Evolutionary conservation across 2,888 invertebrate genomes (phyloP).

Genomic region (Heliconius sara): DNA sequence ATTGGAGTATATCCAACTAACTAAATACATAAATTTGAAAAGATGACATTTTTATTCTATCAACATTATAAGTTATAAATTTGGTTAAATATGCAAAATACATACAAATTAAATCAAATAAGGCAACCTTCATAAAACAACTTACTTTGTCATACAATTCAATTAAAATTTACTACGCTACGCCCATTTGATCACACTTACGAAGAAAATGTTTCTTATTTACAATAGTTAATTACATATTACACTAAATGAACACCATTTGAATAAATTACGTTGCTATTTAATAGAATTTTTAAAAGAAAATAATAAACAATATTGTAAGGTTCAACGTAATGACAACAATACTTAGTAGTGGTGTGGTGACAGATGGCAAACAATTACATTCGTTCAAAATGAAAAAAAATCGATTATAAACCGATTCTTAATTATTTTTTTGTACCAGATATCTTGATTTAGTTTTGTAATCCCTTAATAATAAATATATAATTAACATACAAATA

Average conservation of each 20-base stretch:
- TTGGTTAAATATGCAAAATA: not conserved
- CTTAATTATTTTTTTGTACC: too few relatives aligned
- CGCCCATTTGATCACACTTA: not conserved
- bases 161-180: constrained; percentile 10
- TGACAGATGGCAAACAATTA: not conserved
- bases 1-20: not conserved
- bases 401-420: not conserved
- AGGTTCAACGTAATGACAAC: constrained; percentile 6
- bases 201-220: not conserved
- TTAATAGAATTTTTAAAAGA: constrained; percentile 1
- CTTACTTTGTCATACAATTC: constrained; percentile 10
- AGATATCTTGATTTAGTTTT: too few relatives aligned
- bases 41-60: not conserved
- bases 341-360: not conserved
- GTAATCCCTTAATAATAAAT: too few relatives aligned
- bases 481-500: too few relatives aligned
- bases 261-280: not conserved
- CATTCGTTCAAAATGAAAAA: not conserved
- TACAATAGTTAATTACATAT: not conserved
- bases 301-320: constrained; percentile 21
- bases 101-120: constrained; percentile 7
- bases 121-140: constrained; percentile 9
- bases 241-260: not conserved
- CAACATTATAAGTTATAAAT: not conserved
- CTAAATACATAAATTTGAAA: not conserved